These are phyloP conservation scores for Picathartes gymnocephalus DNA, from an alignment of 2,113 vertebrate species.

Conservation along the genomic window DNA sequence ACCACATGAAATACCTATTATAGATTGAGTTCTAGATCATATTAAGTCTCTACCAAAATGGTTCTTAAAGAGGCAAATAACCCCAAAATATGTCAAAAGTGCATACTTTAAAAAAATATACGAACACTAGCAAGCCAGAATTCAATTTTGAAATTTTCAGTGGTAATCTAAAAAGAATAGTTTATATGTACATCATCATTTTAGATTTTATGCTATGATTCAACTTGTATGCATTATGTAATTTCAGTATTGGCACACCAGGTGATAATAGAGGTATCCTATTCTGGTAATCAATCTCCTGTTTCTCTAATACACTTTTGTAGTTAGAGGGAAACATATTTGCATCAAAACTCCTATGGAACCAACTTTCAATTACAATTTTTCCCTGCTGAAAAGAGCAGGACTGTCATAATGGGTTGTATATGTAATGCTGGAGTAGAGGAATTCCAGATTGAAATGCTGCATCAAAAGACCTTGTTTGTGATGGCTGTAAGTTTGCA, in stretches of 20 bases:
- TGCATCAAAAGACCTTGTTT: accelerated
- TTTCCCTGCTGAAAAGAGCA: background rate
- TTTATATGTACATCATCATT: background rate
- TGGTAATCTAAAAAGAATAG: background rate
- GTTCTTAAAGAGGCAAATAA: background rate
- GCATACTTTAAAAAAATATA: background rate
- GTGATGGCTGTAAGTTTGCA: background rate
- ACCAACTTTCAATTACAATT: background rate
- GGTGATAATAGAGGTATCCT: background rate
- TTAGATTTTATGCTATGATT: background rate
- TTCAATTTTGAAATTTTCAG: background rate
- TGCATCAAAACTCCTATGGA: background rate
- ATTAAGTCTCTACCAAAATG: background rate
- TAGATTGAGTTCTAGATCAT: background rate
- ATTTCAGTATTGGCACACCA: background rate
- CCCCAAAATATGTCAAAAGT: background rate
- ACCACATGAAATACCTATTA: background rate
- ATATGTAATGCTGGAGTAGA: background rate
- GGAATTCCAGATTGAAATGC: background rate
- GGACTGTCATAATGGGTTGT: background rate
- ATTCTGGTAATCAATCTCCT: background rate
- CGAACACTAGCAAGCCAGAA: background rate
- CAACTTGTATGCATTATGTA: background rate
- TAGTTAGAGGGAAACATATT: background rate
- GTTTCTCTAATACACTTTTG: background rate